These are phyloP conservation scores for Brachypodius melanocephalos DNA, from an alignment of 2,113 vertebrate genomes.

Conservation along the genomic window DNA sequence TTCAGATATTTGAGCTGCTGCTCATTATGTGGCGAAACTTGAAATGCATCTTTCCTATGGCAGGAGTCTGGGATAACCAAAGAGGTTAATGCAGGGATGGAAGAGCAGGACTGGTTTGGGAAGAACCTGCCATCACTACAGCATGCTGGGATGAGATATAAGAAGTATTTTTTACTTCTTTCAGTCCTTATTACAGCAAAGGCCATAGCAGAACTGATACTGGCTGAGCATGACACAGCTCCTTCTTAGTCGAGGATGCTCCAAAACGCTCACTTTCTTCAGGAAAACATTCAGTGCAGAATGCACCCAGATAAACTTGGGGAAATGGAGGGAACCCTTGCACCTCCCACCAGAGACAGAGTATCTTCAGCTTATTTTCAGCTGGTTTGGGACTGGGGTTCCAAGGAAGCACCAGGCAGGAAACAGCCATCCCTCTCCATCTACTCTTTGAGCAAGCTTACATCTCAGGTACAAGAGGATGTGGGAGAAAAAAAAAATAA, in stretches of 20 bases:
- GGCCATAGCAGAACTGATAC: neutral
- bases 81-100: neutral
- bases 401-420: neutral
- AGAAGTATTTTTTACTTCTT: neutral
- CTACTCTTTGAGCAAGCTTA: neutral
- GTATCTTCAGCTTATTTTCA: neutral
- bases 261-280: neutral
- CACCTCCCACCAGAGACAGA: neutral
- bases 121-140: neutral
- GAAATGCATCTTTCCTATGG: neutral
- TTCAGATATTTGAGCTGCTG: neutral
- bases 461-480: neutral
- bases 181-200: neutral
- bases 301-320: neutral
- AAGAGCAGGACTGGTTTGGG: neutral
- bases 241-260: neutral
- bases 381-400: neutral
- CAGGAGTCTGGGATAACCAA: neutral
- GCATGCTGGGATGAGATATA: accelerated
- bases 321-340: neutral
- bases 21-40: neutral
- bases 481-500: neutral
- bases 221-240: neutral
- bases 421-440: neutral
- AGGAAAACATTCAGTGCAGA: neutral